Conservation (phyloP, 1,140 invertebrate genomes). For the Lysiphlebus fabarum region DNA sequence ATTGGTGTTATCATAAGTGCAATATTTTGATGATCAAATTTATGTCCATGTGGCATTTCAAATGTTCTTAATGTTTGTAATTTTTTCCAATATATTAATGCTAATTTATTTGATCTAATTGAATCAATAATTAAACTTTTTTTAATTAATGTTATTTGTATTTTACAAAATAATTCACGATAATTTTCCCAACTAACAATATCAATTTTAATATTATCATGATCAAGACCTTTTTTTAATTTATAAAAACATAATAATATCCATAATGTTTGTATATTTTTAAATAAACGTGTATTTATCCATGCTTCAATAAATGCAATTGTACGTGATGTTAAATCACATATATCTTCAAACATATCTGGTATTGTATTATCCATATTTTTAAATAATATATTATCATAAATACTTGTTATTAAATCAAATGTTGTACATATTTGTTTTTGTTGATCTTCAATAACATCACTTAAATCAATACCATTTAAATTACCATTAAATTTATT, state of each 20-base stretch:
- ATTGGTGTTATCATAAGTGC: constrained; percentile 61
- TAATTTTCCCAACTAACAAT: constrained; percentile 35
- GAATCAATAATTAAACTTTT: constrained; percentile 47
- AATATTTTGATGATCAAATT: constrained; percentile 57
- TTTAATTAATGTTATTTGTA: constrained; percentile 40
- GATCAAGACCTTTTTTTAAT: constrained; percentile 39
- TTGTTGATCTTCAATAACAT: constrained; percentile 56
- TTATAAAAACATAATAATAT: constrained; percentile 42
- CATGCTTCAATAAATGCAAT: constrained; percentile 48
- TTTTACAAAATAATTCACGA: constrained; percentile 37
- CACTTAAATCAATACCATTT: constrained; percentile 40
- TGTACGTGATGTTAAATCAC: constrained; percentile 41
- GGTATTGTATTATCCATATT: constrained; percentile 44
- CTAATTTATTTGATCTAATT: constrained; percentile 41
- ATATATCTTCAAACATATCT: constrained; percentile 37
- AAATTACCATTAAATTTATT: constrained; percentile 41
- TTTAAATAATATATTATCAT: constrained; percentile 47
- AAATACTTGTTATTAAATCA: constrained; percentile 49
- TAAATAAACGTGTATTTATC: constrained; percentile 46
- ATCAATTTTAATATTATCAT: constrained; percentile 29
- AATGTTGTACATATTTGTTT: constrained; percentile 55
- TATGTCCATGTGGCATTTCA: constrained; percentile 30
- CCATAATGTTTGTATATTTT: constrained; percentile 43
- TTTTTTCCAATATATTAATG: constrained; percentile 48
- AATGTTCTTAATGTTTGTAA: constrained; percentile 36